Evolutionary conservation across 2,888 invertebrate species (phyloP).

Genomic region (Platypus cylindrus): DNA sequence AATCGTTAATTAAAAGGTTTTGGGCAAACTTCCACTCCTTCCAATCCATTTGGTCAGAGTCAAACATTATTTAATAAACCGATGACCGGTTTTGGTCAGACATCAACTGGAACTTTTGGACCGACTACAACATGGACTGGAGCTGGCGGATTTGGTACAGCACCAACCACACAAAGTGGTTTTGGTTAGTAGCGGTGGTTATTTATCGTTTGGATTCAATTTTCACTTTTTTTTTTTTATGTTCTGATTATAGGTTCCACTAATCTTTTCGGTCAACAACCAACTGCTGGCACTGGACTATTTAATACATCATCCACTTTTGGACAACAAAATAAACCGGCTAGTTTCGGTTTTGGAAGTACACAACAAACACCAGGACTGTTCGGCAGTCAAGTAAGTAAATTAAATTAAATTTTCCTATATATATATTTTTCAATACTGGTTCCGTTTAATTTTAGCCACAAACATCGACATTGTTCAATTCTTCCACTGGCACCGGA

Average conservation of each 20-base stretch:
- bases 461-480: slow-evolving; percentile 31
- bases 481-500: slow-evolving; percentile 24
- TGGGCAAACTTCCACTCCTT: slow-evolving; percentile 19
- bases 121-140: slow-evolving; percentile 40
- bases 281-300: slow-evolving; percentile 38
- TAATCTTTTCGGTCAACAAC: slow-evolving; percentile 13
- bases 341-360: slow-evolving; percentile 47
- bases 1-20: slow-evolving; percentile 19
- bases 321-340: slow-evolving; percentile 40
- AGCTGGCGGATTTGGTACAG: slow-evolving; percentile 52
- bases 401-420: slow-evolving; percentile 5
- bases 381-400: slow-evolving; percentile 40
- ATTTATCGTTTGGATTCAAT: no score
- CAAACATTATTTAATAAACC: slow-evolving; percentile 36
- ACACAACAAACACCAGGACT: slow-evolving; percentile 28
- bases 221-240: no score
- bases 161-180: slow-evolving; percentile 39
- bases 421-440: slow-evolving; percentile 1
- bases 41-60: slow-evolving; percentile 29
- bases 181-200: slow-evolving; percentile 30
- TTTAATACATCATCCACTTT: slow-evolving; percentile 49
- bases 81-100: slow-evolving; percentile 50
- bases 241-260: slow-evolving; percentile 10
- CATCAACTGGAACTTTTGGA: slow-evolving; percentile 55
- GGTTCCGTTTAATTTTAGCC: slow-evolving; percentile 8